Base-by-base conservation (phyloP, 1,140 invertebrate genomes). In the Drosophila sechellia region DNA sequence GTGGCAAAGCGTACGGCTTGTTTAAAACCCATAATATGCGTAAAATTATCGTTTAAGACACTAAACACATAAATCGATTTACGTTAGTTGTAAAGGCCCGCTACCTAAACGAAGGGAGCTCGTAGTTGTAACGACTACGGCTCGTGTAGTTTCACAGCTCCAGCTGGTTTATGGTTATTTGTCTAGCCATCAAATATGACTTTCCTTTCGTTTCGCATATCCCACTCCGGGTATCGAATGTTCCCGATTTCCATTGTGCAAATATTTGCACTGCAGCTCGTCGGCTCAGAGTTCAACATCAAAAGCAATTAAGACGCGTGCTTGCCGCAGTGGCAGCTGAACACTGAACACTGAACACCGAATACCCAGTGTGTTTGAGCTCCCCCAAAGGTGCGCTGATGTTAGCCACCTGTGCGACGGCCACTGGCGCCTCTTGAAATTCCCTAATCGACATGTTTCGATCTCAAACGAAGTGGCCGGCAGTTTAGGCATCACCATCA, bases 271-370 rank as follows among this genome's bases (percentile, higher is more conserved):
- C 77, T 61, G 70, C 80, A 45, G 43, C 60, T 54, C 35, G 48
- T 27, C 80, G 79, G 89, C 84, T 83, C 81, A 91, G 89, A 91
- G 90, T 91, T 91, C 89, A 84, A 78, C 80, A 91, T 86, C 79
- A 78, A 90, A 91, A 81, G 90, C 90, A 91, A 91, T 91, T 91
- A 91, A 91, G 90, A 91, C 90, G 89, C 89, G 83, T 91, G 84
- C 80, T 83, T 72, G 77, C 64, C 63, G 85, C 48, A 52, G 54
- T 54, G 40, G 45, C 49, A 25, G 61, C 46, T 78, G 71, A 49
- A 61, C 57, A 48, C 50, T 43, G 50, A 37, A 31, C 34, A 39
- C 34, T 34, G 40, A 57, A 43, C 64, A 50, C 34, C 40, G 49
- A 59, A 59, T 63, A 59, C 54, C 59, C 59, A 57, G 37, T 52